Evolutionary conservation across 64 coral and sea anemone species (phyloP).

Genomic region (Platygyra sinensis): DNA sequence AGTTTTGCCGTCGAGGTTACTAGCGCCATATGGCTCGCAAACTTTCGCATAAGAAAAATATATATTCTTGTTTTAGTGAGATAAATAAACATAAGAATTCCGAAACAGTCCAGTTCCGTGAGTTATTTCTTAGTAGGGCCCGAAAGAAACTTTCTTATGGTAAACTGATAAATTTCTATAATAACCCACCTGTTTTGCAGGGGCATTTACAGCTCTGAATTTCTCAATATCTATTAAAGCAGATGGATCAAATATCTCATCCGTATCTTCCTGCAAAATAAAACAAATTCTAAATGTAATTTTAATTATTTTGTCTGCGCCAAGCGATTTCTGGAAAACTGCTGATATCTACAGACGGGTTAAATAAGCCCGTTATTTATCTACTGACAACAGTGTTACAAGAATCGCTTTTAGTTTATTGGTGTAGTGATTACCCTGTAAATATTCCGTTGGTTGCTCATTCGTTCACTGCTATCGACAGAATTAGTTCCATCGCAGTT

Average conservation of each 20-base stretch:
- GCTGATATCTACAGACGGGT: no score
- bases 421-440: constrained; percentile 7
- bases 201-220: constrained; percentile 85
- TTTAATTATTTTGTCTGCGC: neutral
- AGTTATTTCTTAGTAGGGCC: neutral
- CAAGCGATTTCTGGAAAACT: neutral
- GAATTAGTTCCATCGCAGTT: neutral
- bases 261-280: constrained; percentile 29
- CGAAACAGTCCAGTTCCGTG: neutral
- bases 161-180: neutral
- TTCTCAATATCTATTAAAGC: constrained; percentile 78
- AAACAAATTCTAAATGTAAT: neutral
- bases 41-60: no score
- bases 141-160: neutral
- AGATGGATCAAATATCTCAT: constrained; percentile 83
- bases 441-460: neutral
- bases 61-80: no score
- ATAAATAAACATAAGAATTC: no score
- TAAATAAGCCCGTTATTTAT: neutral
- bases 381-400: neutral
- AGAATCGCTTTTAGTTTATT: neutral
- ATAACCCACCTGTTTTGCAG: constrained; percentile 52
- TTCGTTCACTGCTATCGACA: neutral
- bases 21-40: no score
- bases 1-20: no score